These are phyloP conservation scores for Rachycentron canadum DNA, from an alignment of 2,797 vertebrate species.

Conservation along the genomic window DNA sequence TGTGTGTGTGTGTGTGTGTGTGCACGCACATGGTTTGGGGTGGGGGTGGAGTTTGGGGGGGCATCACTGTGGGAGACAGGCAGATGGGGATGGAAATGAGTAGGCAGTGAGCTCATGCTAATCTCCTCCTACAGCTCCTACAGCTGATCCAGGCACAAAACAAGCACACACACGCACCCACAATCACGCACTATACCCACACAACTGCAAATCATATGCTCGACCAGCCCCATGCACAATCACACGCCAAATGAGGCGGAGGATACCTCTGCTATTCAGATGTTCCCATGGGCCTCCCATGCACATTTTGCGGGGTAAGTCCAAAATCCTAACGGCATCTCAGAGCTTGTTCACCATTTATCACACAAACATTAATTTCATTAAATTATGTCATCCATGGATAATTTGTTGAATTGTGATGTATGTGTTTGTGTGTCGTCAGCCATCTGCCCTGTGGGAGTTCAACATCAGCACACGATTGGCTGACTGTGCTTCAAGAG, in stretches of 20 bases:
- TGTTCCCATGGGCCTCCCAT: constrained; percentile 16
- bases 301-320: constrained; percentile 16
- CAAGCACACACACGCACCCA: constrained; percentile 19
- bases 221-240: constrained; percentile 39
- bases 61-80: constrained; percentile 80
- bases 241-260: constrained; percentile 55
- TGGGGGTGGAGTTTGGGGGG: constrained; percentile 26
- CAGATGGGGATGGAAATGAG: constrained; percentile 85
- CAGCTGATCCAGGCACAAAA: constrained; percentile 74
- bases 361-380: constrained; percentile 6
- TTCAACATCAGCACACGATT: constrained; percentile 59
- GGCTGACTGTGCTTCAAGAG: constrained; percentile 53
- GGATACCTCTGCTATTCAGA: constrained; percentile 46
- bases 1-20: constrained; percentile 28
- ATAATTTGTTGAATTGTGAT: constrained; percentile 20
- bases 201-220: constrained; percentile 41
- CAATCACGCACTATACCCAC: constrained; percentile 17
- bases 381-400: not conserved
- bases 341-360: no score
- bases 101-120: constrained; percentile 82
- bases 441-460: constrained; percentile 79
- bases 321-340: no score
- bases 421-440: constrained; percentile 41
- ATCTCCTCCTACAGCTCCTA: constrained; percentile 78
- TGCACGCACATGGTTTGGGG: constrained; percentile 11